Evolutionary conservation across 2,888 invertebrate species (phyloP), one percentile per base, ranked within the genome.

Genomic region (Phengaris alcon): DNA sequence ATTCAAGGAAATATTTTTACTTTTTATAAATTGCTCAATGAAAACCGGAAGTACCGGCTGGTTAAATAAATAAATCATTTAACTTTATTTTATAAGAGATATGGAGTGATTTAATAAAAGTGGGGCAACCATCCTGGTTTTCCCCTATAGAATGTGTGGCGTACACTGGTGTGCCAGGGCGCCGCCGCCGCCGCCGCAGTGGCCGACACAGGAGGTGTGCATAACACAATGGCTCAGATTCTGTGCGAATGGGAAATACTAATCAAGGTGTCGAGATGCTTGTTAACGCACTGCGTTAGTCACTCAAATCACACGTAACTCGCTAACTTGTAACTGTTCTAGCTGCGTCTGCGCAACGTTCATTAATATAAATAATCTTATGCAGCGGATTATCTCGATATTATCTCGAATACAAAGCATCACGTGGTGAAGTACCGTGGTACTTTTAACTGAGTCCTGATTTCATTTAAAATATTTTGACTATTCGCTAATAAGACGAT

Each of bases 171-270:
- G 22, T 22, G 1, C 22, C 6, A n/a, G 48, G 64, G 70, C 69
- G 69, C 35, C 55, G 12, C 54, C 9, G 55, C 13, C 15, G 72
- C 35, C 35, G 72, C 54, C 54, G 55, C 35, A 64, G 35, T 52
- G 12, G 52, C 74, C 55, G 46, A 64, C 77, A 75, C 22, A 22
- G 22, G 22, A 22, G 22, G 22, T 73, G 77, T 77, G 76, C 79
- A 79, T 80, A 80, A 82, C 82, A 87, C 85, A 84, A 85, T 86
- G 82, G 82, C 82, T 81, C 84, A 84, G 83, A 87, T 85, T 86
- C 85, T 82, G 82, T 83, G 83, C 85, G 84, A 85, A 87, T 85
- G 82, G 88, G 89, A 89, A 87, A 87, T 85, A 83, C 83, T 88
- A 87, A 90, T 88, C 84, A 86, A 87, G 83, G 80, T 82, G 79